Evolutionary conservation across 1,140 invertebrate species (phyloP).

Genomic region (Lanistes nyassanus): DNA sequence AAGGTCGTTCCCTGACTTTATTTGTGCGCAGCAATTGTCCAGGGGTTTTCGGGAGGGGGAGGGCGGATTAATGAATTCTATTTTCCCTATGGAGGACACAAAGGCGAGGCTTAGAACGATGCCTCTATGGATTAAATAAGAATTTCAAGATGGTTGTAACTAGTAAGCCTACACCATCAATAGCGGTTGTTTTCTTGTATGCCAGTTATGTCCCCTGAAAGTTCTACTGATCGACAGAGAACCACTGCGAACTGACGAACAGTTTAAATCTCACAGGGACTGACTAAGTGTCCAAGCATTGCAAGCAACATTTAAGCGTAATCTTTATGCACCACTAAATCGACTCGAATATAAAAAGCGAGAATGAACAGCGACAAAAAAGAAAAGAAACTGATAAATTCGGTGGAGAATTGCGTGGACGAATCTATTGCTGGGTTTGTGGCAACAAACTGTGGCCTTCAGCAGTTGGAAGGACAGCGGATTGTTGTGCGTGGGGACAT

Average conservation of each 20-base stretch:
- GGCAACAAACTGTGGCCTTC: slow-evolving; percentile 72
- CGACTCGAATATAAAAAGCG: background rate
- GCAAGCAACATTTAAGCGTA: background rate
- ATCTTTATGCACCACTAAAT: background rate
- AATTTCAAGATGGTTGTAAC: too few relatives aligned
- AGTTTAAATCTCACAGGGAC: background rate
- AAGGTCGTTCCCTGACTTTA: too few relatives aligned
- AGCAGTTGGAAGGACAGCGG: slow-evolving; percentile 71
- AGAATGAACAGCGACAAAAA: slow-evolving; percentile 6
- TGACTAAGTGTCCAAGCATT: too few relatives aligned
- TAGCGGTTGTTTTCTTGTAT: too few relatives aligned
- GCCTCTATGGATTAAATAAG: too few relatives aligned
- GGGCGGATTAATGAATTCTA: too few relatives aligned
- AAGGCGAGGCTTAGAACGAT: too few relatives aligned
- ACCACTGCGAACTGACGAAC: background rate
- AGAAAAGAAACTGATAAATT: slow-evolving; percentile 77
- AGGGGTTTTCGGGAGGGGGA: too few relatives aligned
- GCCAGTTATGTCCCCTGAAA: background rate
- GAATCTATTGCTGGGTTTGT: slow-evolving; percentile 77
- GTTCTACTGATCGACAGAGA: background rate
- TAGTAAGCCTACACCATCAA: too few relatives aligned
- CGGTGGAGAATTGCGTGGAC: slow-evolving; percentile 74
- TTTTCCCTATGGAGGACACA: too few relatives aligned
- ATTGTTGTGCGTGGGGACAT: slow-evolving; percentile 73
- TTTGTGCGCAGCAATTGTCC: too few relatives aligned